Evolutionary conservation across 1,140 invertebrate species (phyloP), one percentile per base, ranked within the genome.

Genomic region (Maniola jurtina): DNA sequence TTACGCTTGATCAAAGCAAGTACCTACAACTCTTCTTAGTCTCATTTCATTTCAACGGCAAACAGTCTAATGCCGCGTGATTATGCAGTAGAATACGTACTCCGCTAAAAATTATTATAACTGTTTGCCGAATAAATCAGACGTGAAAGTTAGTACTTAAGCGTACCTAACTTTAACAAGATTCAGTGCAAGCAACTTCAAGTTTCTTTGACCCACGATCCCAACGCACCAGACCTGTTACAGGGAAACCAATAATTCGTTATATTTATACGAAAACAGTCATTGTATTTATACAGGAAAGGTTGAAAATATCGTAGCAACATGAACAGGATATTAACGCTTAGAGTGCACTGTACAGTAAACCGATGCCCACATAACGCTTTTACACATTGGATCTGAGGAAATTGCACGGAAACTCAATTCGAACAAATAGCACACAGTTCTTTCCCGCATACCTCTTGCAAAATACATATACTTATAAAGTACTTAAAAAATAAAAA

Each of bases 361-460:
- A 71, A 64, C 58, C 65, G 62, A 71, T 70, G 71, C 78, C 75
- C 76, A 73, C 73, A 77, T 25, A 73, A 78, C 68, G 70, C 77
- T 78, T 80, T 77, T 76, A 79, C 73, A 74, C 72, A n/a, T 75
- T 66, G 69, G 69, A 76, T 78, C 74, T 71, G 73, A 71, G 76
- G 70, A 64, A 79, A 80, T 72, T 73, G 60, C 67, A 73, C 64
- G 68, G 73, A 80, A n/a, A 78, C 80, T 78, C 73, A 62, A 79
- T 79, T 75, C 73, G 62, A 76, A 48, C 61, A 65, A 75, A 82
- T 75, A 77, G 76, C 72, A 61, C 71, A 75, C 69, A 72, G 72
- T 76, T 76, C 76, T 80, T 80, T 74, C 66, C 64, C 72, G 70
- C 61, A 71, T 69, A 69, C 66, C 76, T 73, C 70, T 73, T 72